Base-by-base conservation (phyloP, 2,888 invertebrate species). In the Sminthurinus aureus region DNA sequence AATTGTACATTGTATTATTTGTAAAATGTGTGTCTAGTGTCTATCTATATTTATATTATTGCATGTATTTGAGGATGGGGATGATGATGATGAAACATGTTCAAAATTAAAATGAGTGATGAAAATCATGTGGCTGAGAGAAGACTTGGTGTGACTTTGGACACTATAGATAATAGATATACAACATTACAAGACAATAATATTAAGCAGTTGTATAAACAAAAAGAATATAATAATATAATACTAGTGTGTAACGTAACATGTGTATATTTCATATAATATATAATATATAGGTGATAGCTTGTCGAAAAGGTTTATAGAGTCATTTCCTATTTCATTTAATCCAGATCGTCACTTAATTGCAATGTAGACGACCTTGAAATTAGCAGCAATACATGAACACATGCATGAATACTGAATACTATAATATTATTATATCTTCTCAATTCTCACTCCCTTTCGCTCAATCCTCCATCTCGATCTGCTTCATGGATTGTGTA, bases 311-410 rank as follows among this genome's bases (percentile, higher is more conserved):
- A 12, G 52, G 6, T 82, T 58, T 82, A 84, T 84, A 82, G 79
- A 84, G 84, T 84, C 84, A 82, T 84, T 84, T 84, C 82, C 82
- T 84, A 84, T 84, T 84, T 84, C 52, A 84, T 82, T 82, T 84
- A 82, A 82, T 84, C 82, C 77, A 84, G 82, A 84, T 82, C 79
- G 67, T 69, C 76, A 77, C 50, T 84, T 84, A 82, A 84, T 84
- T 84, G 84, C 82, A 84, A 82, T 82, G 82, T 84, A 82, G 84
- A 69, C 82, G 84, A 75, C 84, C 84, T 84, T 84, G 83, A 78
- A 84, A 84, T 84, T 84, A 84, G 83, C 78, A 82, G 74, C 74
- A 76, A 74, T 38, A 38, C 38, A 38, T 38, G 38, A 38, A 38
- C 38, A 82, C 82, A 76, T 82, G 79, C 52, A n/a, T 69, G 69